These are phyloP conservation scores for Trachops cirrhosus DNA, from an alignment of 2,797 vertebrate species.

Conservation along the genomic window DNA sequence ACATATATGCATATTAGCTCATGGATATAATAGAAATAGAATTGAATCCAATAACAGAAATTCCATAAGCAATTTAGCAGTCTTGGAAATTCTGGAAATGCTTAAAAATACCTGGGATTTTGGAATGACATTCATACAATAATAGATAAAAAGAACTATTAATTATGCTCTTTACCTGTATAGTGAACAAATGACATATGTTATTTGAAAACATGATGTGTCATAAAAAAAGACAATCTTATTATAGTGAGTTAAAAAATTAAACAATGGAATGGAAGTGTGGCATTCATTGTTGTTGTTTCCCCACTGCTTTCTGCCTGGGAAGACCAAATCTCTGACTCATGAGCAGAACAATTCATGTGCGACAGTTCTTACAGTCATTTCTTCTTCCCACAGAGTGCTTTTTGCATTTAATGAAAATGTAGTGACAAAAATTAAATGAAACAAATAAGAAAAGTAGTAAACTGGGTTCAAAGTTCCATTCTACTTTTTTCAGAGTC, in stretches of 20 bases:
- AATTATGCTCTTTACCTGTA: neutral
- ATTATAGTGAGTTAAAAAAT: neutral
- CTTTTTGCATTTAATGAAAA: neutral
- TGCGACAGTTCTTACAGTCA: neutral
- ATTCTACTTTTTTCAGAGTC: neutral
- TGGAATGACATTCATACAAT: neutral
- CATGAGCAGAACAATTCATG: neutral
- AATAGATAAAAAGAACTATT: neutral
- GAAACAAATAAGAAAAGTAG: neutral
- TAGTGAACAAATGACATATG: neutral
- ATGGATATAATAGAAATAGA: neutral
- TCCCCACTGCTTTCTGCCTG: neutral
- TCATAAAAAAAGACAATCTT: neutral
- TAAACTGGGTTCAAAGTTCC: neutral
- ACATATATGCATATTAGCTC: neutral
- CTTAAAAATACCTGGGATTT: neutral
- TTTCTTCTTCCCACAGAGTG: neutral
- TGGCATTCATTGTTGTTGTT: neutral
- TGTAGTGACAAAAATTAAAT: neutral
- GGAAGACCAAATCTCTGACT: neutral
- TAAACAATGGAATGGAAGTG: neutral
- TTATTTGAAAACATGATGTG: neutral
- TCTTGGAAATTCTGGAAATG: neutral
- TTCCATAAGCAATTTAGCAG: neutral
- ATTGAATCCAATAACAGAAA: neutral